Conservation (phyloP, 2,113 vertebrate species). For the Silurus meridionalis region DNA sequence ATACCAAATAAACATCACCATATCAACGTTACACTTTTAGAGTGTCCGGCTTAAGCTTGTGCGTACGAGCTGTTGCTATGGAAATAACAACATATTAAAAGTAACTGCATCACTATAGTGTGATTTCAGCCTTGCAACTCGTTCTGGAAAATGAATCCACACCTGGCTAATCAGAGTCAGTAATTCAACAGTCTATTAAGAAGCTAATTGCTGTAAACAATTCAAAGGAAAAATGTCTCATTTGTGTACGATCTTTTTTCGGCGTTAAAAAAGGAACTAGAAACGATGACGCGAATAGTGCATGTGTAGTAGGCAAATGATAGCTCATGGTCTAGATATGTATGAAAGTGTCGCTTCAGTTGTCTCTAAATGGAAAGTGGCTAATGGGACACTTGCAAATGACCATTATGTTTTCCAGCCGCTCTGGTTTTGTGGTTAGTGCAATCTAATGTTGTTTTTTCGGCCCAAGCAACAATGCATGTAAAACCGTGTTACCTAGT, state of each 20-base stretch:
- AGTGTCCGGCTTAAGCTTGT: background rate
- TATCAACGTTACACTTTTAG: background rate
- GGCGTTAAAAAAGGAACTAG: background rate
- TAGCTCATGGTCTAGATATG: background rate
- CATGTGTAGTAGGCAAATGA: background rate
- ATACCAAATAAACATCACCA: background rate
- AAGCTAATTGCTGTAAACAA: background rate
- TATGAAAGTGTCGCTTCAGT: background rate
- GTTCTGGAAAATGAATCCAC: background rate
- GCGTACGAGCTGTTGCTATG: background rate
- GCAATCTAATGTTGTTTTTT: background rate
- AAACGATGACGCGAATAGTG: background rate
- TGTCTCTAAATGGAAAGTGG: background rate
- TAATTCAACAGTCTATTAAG: background rate
- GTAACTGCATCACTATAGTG: background rate
- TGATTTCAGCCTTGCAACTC: background rate
- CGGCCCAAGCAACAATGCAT: background rate
- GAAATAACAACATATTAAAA: background rate
- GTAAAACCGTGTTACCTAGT: background rate
- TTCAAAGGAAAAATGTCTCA: background rate
- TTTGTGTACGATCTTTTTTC: background rate
- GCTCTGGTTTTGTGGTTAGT: background rate
- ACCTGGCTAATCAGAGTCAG: background rate
- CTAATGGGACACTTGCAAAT: background rate
- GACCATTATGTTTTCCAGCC: background rate